These are phyloP conservation scores for Perdix hodgsoniae DNA, from an alignment of 2,797 vertebrate species.

Conservation along the genomic window DNA sequence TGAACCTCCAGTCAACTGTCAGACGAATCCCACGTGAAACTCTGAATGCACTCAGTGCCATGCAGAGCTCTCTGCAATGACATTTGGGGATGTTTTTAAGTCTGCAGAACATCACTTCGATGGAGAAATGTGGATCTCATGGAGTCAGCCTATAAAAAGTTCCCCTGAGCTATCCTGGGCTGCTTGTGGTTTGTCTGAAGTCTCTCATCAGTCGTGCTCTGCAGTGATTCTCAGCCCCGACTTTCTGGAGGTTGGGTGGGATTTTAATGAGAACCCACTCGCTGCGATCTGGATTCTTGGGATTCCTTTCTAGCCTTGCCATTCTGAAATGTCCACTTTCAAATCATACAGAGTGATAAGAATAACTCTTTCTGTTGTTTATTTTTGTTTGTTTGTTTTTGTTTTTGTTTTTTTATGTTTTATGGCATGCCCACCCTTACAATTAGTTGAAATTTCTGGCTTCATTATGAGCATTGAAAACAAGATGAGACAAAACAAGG, in stretches of 20 bases:
- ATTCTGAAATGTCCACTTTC: not conserved
- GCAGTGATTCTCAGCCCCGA: not conserved
- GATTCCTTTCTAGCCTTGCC: not conserved
- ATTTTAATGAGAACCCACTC: not conserved
- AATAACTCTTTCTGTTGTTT: not conserved
- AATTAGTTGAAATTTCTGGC: not conserved
- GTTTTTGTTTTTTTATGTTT: not conserved
- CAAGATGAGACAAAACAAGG: not conserved
- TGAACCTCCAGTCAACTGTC: not conserved
- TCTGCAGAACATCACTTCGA: not conserved
- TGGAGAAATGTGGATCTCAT: not conserved
- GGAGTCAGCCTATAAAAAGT: conserved; percentile 24
- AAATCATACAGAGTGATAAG: not conserved
- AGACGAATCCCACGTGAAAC: not conserved
- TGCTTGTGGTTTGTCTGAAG: conserved; percentile 39
- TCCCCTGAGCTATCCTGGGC: not conserved
- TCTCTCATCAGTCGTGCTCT: conserved; percentile 12
- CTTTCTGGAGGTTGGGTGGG: not conserved
- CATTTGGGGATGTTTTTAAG: not conserved
- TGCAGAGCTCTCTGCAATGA: not conserved
- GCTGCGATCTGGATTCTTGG: not conserved
- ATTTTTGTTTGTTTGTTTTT: not conserved
- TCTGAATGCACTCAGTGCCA: not conserved
- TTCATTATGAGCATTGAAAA: not conserved
- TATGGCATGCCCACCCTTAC: not conserved